Base-by-base conservation (phyloP, 2,113 vertebrate genomes). In the Elachura formosa region DNA sequence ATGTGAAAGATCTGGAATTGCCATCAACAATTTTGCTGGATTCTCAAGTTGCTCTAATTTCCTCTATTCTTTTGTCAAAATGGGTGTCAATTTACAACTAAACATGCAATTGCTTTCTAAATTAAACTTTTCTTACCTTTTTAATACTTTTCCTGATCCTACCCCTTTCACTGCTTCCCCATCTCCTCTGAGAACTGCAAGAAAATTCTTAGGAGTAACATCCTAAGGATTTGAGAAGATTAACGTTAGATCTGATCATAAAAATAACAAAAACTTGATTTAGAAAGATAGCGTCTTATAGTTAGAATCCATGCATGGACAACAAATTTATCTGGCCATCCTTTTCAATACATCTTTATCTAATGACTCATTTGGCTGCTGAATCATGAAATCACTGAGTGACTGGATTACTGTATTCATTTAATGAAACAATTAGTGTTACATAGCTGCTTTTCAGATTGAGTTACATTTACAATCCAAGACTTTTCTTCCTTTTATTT, bases 61-160 rank as follows among this genome's bases (percentile, higher is more conserved):
- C 45, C 31, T 17, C 9, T 59, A 11, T 41, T 79, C 14, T 89
- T 82, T 63, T 48, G 20, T 46, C 75, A 12, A 79, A 56, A 63
- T n/a, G 36, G 51, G 13, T 36, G 63, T 14, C 36, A 68, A 75
- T 51, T 52, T 41, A 68, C 25, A 94, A 59, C 25, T 73, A 66
- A 13, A 43, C 4, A 43, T 11, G 6, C 22, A 83, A 38, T 55
- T 81, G 84, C 40, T 45, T 87, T 62, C 9, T 31, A 25, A 75
- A 92, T 38, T 26, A 55, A 74, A 66, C 9, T 91, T 84, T 18
- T 88, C 64, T 98, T 96, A 97, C 99, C 99, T 99, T 94, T 98
- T 98, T 77, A 99, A 55, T 59, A 99, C 99, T 97, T 99, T 99
- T 63, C 99, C 99, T 55, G 99, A 99, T 46, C 99, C 99, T 33